A percentile compares a stretch with the other conserved stretches of the same genome.
These are phyloP conservation scores for Strigamia maritima DNA, from an alignment of 2,888 invertebrate species.

Conservation along the genomic window DNA sequence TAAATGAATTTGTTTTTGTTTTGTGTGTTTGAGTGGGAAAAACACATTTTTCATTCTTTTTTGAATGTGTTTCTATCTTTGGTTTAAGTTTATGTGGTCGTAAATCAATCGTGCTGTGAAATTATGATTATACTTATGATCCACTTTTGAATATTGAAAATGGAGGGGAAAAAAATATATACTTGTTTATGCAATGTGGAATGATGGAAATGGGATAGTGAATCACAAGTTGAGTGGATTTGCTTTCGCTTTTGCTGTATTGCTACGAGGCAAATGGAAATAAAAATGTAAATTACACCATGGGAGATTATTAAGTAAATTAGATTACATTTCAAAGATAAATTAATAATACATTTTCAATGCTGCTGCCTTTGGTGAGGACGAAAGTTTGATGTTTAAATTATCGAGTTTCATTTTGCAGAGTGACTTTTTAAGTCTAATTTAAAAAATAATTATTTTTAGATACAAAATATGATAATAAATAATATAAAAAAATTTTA, in stretches of 20 bases:
- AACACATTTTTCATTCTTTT: not conserved
- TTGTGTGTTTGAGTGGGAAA: not conserved
- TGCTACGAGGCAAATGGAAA: not conserved
- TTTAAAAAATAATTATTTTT: too few species aligned
- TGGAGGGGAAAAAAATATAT: not conserved
- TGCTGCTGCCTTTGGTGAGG: not conserved
- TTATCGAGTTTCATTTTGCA: not conserved
- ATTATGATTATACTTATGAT: not conserved
- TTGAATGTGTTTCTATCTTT: not conserved
- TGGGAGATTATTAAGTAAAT: not conserved
- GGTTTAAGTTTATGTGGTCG: not conserved
- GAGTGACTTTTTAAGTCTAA: not conserved
- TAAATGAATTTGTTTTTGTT: conserved; percentile 13
- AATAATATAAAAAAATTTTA: too few species aligned
- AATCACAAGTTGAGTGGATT: not conserved
- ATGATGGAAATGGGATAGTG: not conserved
- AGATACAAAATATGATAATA: too few species aligned
- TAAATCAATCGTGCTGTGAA: not conserved
- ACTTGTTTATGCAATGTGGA: not conserved
- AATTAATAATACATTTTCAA: not conserved
- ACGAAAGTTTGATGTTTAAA: not conserved
- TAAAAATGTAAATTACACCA: not conserved
- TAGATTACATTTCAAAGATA: not conserved
- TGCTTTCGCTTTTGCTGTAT: not conserved
- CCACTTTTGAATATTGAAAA: conserved; percentile 13